phyloP scores from a whole-genome alignment of 2,113 vertebrate species.

The Hymenochirus boettgeri region DNA sequence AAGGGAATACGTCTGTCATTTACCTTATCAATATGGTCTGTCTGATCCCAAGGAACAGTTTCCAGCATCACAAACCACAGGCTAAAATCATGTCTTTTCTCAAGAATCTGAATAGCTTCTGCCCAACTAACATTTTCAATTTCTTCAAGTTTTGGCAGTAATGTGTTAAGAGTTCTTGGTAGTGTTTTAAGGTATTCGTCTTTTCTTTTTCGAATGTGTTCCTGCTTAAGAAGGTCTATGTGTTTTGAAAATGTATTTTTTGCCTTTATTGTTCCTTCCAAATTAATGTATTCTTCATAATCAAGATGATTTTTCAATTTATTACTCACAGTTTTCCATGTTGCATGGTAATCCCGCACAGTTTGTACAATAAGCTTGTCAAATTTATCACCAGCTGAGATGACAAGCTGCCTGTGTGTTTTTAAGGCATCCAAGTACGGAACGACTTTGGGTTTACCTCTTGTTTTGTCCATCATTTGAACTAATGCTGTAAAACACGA shows the following conservation, averaged over 20 bases:
- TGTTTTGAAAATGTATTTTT: constrained; percentile 90
- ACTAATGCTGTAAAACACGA: constrained; percentile 89
- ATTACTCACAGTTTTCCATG: constrained; percentile 89
- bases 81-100: constrained; percentile 84
- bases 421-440: constrained; percentile 94
- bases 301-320: constrained; percentile 89
- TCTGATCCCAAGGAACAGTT: constrained; percentile 92
- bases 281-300: constrained; percentile 90
- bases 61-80: constrained; percentile 91
- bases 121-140: constrained; percentile 87
- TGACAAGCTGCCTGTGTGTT: constrained; percentile 86
- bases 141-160: constrained; percentile 88
- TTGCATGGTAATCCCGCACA: constrained; percentile 92
- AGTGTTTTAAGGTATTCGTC: constrained; percentile 93
- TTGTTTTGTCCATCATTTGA: constrained; percentile 95
- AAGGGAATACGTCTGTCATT: constrained; percentile 93
- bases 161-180: constrained; percentile 87
- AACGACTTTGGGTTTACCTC: constrained; percentile 93
- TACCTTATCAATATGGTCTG: constrained; percentile 90
- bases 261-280: constrained; percentile 92
- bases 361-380: constrained; percentile 86
- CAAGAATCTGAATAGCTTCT: constrained; percentile 85
- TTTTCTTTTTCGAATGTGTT: constrained; percentile 89
- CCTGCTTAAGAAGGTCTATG: constrained; percentile 91
- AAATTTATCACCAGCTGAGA: constrained; percentile 85